A percentile compares a stretch with the other conserved stretches of the same genome.
phyloP scores from a whole-genome alignment of 2,113 vertebrate species.

The Muntiacus reevesi region DNA sequence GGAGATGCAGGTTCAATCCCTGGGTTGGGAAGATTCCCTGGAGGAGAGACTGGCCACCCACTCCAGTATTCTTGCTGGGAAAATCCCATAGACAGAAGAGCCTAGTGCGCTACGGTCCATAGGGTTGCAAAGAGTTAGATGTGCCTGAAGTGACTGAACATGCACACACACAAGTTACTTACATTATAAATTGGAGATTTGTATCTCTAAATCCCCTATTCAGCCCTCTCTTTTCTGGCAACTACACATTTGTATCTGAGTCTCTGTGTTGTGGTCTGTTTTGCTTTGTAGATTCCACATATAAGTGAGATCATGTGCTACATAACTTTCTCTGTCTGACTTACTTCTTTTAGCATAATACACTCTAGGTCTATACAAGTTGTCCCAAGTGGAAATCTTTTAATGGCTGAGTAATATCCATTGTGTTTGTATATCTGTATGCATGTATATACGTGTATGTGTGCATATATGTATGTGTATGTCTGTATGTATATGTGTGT shows the following conservation, averaged over 20 bases:
- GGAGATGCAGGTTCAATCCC: no score
- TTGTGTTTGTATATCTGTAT: not conserved
- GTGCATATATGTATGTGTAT: not conserved
- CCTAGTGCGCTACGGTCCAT: fast-evolving
- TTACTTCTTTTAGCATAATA: not conserved
- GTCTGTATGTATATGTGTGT: not conserved
- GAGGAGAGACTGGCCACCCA: no score
- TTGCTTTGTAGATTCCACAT: not conserved
- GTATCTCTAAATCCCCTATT: not conserved
- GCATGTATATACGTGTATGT: not conserved
- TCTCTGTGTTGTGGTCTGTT: not conserved
- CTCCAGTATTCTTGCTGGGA: not conserved
- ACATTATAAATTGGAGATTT: not conserved
- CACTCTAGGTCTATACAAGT: not conserved
- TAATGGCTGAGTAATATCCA: not conserved
- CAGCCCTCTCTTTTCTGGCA: not conserved
- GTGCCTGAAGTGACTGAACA: not conserved
- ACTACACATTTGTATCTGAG: not conserved
- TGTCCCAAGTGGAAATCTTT: not conserved
- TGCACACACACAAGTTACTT: not conserved
- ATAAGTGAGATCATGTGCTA: not conserved
- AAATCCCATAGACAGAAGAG: not conserved
- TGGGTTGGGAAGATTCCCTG: no score
- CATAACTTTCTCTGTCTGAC: not conserved
- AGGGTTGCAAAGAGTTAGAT: not conserved